These are phyloP conservation scores for Idaea dimidiata DNA, from an alignment of 2,888 invertebrate genomes.

Conservation along the genomic window DNA sequence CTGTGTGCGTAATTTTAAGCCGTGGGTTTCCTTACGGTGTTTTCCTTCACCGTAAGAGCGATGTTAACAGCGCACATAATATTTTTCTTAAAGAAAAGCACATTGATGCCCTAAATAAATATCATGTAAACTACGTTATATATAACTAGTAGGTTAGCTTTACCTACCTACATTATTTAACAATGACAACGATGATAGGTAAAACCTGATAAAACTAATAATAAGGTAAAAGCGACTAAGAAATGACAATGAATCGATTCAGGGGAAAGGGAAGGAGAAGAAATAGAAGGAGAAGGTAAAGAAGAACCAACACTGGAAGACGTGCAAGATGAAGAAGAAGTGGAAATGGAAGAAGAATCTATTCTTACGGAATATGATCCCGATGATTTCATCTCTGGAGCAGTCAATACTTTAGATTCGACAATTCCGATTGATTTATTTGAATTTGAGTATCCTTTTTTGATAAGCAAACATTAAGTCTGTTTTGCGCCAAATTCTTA, in stretches of 20 bases:
- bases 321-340: slow-evolving; percentile 38
- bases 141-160: too few species aligned
- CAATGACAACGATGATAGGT: too few species aligned
- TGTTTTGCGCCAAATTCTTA: background rate
- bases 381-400: slow-evolving; percentile 81
- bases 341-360: slow-evolving; percentile 57
- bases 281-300: slow-evolving; percentile 29
- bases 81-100: too few species aligned
- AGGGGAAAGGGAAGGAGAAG: slow-evolving; percentile 21
- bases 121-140: too few species aligned
- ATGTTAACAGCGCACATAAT: too few species aligned
- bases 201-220: too few species aligned
- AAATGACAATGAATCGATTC: background rate
- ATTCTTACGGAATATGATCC: slow-evolving; percentile 67
- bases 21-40: too few species aligned
- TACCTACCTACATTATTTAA: too few species aligned
- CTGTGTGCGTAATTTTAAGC: too few species aligned
- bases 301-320: slow-evolving; percentile 29
- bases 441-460: slow-evolving; percentile 85
- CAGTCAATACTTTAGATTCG: slow-evolving; percentile 72
- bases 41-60: too few species aligned
- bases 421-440: slow-evolving; percentile 81
- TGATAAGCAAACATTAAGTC: background rate
- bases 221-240: too few species aligned
- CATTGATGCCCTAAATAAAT: too few species aligned